Base-by-base conservation (phyloP, 2,113 vertebrate genomes). In the Platanista minor region DNA sequence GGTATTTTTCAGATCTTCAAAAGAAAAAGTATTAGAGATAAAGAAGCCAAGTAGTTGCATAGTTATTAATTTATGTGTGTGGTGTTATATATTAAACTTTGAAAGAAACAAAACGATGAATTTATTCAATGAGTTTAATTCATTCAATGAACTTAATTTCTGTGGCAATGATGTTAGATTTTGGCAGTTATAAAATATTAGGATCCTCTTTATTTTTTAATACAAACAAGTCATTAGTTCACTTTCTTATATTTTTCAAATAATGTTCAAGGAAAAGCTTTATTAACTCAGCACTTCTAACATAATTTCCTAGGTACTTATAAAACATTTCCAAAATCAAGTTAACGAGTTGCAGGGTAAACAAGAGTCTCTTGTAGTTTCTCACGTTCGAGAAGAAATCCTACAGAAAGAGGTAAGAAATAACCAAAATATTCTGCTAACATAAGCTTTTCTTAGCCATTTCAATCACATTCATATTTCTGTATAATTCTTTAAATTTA, bases 241-340 rank as follows among this genome's bases (percentile, higher is more conserved):
- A 5, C 36, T 71, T 80, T 71, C 43, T 92, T 90, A 23, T 33
- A 54, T 77, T 71, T 96, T 97, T 94, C 77, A 90, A 23, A 33
- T 64, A 33, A 31, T 95, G 7, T 66, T 97, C 17, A n/a, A 59
- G 27, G 20, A 57, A 71, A 11, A 31, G 20, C 5, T 91, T 49
- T 95, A 9, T 67, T 97, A 96, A 97, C 6, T 13, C 57, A 1
- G 3, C 57, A 54, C 88, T 83, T 90, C 87, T 97, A 52, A 62
- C 36, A 91, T 83, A 64, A 95, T 97, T 90, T 91, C 91, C 57
- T 96, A 99, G 99, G 94, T 99, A 20, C 94, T 98, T 87, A 98
- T 99, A 97, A 99, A 98, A 85, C 99, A 99, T 97, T 98, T 99
- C 81, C 99, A 99, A 93, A 99, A 99, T n/a, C 99, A 99, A 97